A percentile compares a stretch with the other conserved stretches of the same genome.
Evolutionary conservation across 2,113 vertebrate species (phyloP).

Genomic region (Nicator chloris): DNA sequence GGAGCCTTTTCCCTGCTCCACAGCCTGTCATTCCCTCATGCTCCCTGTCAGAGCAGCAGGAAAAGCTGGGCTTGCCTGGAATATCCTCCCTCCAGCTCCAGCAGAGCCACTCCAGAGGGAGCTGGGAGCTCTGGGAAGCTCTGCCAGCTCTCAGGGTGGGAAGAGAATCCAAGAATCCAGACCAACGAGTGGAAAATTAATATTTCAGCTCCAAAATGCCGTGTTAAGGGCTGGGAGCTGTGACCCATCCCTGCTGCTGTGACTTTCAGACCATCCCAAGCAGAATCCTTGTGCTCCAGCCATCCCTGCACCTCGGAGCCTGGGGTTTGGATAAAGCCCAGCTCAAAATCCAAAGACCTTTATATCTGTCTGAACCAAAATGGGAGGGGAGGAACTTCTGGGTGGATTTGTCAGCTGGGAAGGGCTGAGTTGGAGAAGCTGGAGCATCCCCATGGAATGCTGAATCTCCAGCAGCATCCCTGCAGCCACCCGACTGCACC

Average conservation of each 20-base stretch:
- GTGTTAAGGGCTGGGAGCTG: not conserved
- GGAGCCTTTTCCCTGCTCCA: not conserved
- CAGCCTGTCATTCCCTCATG: not conserved
- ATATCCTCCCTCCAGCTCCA: not conserved
- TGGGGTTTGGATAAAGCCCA: not conserved
- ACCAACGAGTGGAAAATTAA: not conserved
- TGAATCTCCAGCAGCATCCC: not conserved
- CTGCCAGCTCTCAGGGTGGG: not conserved
- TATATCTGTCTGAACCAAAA: not conserved
- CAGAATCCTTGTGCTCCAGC: not conserved
- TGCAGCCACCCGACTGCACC: fast-evolving
- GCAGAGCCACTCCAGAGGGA: not conserved
- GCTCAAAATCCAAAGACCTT: not conserved
- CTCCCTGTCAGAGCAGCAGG: not conserved
- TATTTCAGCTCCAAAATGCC: not conserved
- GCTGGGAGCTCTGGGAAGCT: not conserved
- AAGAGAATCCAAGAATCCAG: not conserved
- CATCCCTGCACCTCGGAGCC: not conserved
- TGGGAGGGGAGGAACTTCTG: not conserved
- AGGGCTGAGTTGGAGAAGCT: not conserved
- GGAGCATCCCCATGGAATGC: not conserved
- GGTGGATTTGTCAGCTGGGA: not conserved
- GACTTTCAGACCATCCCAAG: not conserved
- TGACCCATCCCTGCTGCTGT: not conserved
- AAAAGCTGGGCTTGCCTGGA: not conserved